A percentile compares a stretch with the other conserved stretches of the same genome.
Conservation (phyloP, 1,140 invertebrate species). For the Calycopis cecrops region DNA sequence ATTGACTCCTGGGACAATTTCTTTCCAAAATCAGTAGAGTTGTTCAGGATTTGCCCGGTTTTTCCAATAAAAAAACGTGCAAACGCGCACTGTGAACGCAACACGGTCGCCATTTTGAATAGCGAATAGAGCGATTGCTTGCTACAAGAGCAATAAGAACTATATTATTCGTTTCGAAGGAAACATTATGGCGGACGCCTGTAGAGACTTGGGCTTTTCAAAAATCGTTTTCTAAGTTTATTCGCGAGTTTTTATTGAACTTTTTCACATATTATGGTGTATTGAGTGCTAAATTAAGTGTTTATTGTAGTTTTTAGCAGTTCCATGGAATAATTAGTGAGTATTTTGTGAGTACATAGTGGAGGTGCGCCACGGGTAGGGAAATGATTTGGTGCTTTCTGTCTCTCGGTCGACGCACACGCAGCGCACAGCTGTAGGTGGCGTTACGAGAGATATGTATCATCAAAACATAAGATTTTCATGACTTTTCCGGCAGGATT, state of each 20-base stretch:
- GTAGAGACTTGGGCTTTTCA: constrained; percentile 74
- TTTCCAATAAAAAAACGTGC: constrained; percentile 68
- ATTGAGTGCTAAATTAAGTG: constrained; percentile 63
- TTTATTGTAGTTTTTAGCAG: constrained; percentile 69
- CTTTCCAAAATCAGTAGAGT: constrained; percentile 59
- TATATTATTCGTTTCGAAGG: constrained; percentile 75
- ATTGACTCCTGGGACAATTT: constrained; percentile 50
- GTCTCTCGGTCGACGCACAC: constrained; percentile 72
- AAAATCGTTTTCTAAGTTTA: constrained; percentile 76
- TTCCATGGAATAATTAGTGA: constrained; percentile 66
- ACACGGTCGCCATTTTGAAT: constrained; percentile 76
- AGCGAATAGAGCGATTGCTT: constrained; percentile 73
- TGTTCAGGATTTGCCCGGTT: constrained; percentile 61
- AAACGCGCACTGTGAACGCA: constrained; percentile 70
- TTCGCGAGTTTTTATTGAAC: constrained; percentile 74
- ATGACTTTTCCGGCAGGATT: constrained; percentile 69
- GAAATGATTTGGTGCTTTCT: constrained; percentile 76
- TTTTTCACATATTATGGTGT: constrained; percentile 74
- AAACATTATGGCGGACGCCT: constrained; percentile 76
- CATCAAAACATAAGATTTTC: constrained; percentile 71
- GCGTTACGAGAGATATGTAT: constrained; percentile 63
- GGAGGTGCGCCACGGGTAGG: constrained; percentile 74
- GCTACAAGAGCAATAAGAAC: constrained; percentile 74
- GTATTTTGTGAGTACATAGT: constrained; percentile 71
- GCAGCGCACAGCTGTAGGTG: constrained; percentile 73